Evolutionary conservation across 2,888 invertebrate species (phyloP), one percentile per base, ranked within the genome.

Genomic region (Sabatieria punctata): DNA sequence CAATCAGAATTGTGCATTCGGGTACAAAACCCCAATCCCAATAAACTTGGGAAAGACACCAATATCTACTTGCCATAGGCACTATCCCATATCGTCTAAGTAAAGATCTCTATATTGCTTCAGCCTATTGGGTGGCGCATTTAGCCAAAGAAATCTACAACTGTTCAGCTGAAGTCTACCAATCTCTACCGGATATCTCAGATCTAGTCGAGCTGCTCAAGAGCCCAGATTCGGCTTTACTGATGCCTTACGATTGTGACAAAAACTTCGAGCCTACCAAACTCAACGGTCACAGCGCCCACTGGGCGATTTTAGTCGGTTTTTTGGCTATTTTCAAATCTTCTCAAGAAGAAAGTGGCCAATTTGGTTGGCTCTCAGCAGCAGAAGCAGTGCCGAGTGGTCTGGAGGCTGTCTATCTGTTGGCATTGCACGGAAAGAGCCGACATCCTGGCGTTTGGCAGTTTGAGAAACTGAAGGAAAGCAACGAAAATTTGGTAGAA

Each of bases 181-280:
- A 46, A 2, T 53, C 54, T 44, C 54, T 49, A n/a, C 24, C 30
- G 19, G 40, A 46, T 2, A 52, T 55, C 43, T 53, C 54, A 21
- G 19, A 38, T 19, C 4, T 44, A 15, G 24, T 35, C 41, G 19
- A 49, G 38, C 22, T 51, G 15, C 22, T 45, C 11, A 25, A 50
- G 11, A 33, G 27, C n/a, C 25, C 26, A 27, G 41, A 33, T 18
- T 43, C 24, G 19, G 26, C 33, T 15, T 43, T 55, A 38, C 38
- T 60, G 13, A 49, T 61, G 2, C 55, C 61, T 2, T 63, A 61
- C 44, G 61, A 61, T 48, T 58, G 55, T 36, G 61, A 62, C 43
- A 57, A 56, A 27, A 59, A 61, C 37, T 55, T 52, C 43, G 56
- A 55, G 39, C 59, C 61, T 4, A 47, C 47, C 30, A 24, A 49